Conservation (phyloP, 1,140 invertebrate genomes). For the Leucophenga varia region DNA sequence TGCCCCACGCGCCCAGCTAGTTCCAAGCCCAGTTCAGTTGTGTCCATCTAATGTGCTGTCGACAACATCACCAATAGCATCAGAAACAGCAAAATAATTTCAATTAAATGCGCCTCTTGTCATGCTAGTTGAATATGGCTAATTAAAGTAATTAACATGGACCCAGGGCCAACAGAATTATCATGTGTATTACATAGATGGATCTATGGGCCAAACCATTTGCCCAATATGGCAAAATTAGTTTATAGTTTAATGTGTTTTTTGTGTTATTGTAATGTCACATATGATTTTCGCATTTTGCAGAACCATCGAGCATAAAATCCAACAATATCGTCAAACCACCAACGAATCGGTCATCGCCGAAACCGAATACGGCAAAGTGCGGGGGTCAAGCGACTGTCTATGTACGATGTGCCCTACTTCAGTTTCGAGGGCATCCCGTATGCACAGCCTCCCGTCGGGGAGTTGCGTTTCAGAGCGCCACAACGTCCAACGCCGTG, state of each 20-base stretch:
- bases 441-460: conserved; percentile 62
- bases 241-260: no score
- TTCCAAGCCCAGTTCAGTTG: neutral
- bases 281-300: conserved; percentile 21
- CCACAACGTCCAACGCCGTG: conserved; percentile 56
- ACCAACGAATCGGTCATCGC: conserved; percentile 44
- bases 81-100: conserved; percentile 38
- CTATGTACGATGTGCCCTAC: conserved; percentile 43
- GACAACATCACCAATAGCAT: neutral
- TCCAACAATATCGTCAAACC: conserved; percentile 40
- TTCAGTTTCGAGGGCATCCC: conserved; percentile 62
- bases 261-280: no score
- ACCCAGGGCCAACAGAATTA: conserved; percentile 19
- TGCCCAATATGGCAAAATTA: no score
- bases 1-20: conserved; percentile 6
- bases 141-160: conserved; percentile 17
- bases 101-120: conserved; percentile 34
- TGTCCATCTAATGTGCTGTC: conserved; percentile 19
- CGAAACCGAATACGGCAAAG: conserved; percentile 44
- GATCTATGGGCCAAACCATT: no score
- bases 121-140: conserved; percentile 6
- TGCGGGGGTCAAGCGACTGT: conserved; percentile 42
- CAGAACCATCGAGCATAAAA: conserved; percentile 47
- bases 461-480: conserved; percentile 59
- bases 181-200: no score